A percentile compares a stretch with the other conserved stretches of the same genome.
These are phyloP conservation scores for Cheilosia vulpina DNA, from an alignment of 2,888 invertebrate species.

Conservation along the genomic window DNA sequence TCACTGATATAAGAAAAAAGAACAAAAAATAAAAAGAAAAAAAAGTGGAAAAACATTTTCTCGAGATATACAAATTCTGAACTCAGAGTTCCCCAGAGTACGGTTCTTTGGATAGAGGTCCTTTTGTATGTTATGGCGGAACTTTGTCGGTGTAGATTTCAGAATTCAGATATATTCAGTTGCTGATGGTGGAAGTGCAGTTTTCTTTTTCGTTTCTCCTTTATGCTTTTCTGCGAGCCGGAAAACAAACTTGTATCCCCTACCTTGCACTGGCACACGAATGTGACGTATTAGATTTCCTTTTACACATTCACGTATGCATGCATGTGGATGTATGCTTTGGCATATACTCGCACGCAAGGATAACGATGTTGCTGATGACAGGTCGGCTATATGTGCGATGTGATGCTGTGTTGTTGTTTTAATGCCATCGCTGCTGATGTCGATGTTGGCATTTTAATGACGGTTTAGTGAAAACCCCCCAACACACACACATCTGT, in stretches of 20 bases:
- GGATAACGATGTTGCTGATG: conserved; percentile 66
- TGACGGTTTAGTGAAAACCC: conserved; percentile 42
- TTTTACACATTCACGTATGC: conserved; percentile 30
- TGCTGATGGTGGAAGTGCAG: conserved; percentile 5
- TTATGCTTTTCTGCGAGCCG: conserved; percentile 55
- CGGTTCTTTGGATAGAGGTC: conserved; percentile 50
- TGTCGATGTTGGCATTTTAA: conserved; percentile 55
- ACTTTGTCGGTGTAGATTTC: conserved; percentile 45
- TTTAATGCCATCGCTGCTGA: conserved; percentile 15
- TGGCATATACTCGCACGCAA: conserved; percentile 14
- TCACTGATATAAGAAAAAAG: neutral
- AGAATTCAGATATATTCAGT: conserved; percentile 3
- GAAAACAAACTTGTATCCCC: conserved; percentile 65
- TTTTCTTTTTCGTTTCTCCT: conserved; percentile 29
- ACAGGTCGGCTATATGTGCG: conserved; percentile 36
- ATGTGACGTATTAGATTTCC: conserved; percentile 72
- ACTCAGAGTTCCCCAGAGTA: conserved; percentile 42
- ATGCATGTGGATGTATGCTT: neutral
- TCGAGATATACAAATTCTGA: conserved; percentile 55
- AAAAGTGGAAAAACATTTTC: conserved; percentile 42
- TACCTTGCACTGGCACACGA: conserved; percentile 53
- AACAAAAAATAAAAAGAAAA: neutral
- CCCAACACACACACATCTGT: neutral
- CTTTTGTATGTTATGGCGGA: conserved; percentile 60
- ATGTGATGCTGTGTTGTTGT: neutral